Percentiles rank a stretch among this genome's conserved stretches.
phyloP scores from a whole-genome alignment of 2,888 invertebrate species.

The Sericinus montela region DNA sequence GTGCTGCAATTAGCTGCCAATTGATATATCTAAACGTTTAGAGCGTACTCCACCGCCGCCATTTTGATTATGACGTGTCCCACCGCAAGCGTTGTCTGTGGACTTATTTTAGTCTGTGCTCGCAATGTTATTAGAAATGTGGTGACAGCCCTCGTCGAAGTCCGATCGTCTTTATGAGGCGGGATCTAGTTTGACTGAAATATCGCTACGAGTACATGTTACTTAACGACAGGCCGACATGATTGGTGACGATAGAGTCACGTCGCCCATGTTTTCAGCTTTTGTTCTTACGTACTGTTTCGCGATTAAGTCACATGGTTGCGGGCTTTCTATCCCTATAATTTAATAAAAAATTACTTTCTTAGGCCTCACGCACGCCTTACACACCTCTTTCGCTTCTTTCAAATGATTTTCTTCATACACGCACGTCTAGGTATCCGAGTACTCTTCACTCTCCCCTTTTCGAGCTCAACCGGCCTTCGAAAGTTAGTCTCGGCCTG shows the following conservation, averaged over 20 bases:
- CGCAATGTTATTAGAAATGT: not conserved
- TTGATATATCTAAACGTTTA: conserved; percentile 36
- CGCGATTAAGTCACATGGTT: not conserved
- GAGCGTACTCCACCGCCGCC: conserved; percentile 23
- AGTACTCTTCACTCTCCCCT: too few species aligned
- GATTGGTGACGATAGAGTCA: not conserved
- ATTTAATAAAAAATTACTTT: too few species aligned
- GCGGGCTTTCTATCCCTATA: not conserved
- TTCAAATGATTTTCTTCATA: too few species aligned
- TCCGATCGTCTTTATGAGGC: not conserved
- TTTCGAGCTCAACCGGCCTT: too few species aligned
- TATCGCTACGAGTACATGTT: not conserved
- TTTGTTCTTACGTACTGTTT: not conserved
- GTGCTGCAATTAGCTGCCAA: conserved; percentile 35
- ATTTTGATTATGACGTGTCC: conserved; percentile 34
- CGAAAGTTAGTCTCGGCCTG: too few species aligned
- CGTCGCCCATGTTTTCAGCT: not conserved
- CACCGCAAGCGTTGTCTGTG: not conserved
- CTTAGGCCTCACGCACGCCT: too few species aligned
- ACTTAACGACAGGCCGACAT: not conserved
- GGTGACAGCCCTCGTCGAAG: not conserved
- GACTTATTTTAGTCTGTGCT: conserved; percentile 9
- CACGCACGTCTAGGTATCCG: too few species aligned
- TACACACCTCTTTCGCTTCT: too few species aligned
- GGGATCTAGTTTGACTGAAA: conserved; percentile 15